phyloP scores from a whole-genome alignment of 2,113 vertebrate species.

The Dryoscopus gambensis region DNA sequence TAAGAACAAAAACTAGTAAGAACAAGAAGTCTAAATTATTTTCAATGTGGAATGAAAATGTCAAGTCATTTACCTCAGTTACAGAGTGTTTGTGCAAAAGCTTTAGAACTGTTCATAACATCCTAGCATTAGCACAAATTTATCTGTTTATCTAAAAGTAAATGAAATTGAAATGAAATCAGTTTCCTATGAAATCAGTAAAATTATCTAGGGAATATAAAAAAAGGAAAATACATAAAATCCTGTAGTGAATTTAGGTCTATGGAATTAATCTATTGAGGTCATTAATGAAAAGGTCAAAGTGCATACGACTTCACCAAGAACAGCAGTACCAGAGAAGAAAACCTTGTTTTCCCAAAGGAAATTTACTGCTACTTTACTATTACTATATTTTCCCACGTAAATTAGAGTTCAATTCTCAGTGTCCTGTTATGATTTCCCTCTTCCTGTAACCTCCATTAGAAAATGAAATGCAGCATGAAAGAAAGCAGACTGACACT shows the following conservation, averaged over 20 bases:
- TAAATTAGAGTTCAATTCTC: slow-evolving; percentile 12
- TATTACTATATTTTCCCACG: background rate
- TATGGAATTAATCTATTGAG: background rate
- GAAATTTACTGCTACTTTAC: slow-evolving; percentile 1
- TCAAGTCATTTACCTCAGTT: background rate
- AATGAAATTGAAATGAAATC: background rate
- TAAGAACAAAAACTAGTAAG: background rate
- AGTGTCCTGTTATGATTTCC: background rate
- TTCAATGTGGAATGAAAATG: background rate
- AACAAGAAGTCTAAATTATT: background rate
- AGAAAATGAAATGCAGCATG: slow-evolving; percentile 38
- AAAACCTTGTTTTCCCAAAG: slow-evolving; percentile 8
- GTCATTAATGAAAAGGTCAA: background rate
- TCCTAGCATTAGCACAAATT: background rate
- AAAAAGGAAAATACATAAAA: slow-evolving; percentile 1
- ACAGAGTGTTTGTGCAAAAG: background rate
- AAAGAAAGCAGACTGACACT: slow-evolving; percentile 5
- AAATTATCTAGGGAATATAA: background rate
- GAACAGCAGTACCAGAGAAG: background rate
- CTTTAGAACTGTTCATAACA: background rate
- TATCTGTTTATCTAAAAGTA: background rate
- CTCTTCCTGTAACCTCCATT: background rate
- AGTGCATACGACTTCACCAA: background rate
- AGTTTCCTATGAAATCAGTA: background rate
- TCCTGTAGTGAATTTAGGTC: background rate